A percentile compares a stretch with the other conserved stretches of the same genome.
Evolutionary conservation across 2,888 invertebrate species (phyloP).

Genomic region (Patella ulyssiponensis): DNA sequence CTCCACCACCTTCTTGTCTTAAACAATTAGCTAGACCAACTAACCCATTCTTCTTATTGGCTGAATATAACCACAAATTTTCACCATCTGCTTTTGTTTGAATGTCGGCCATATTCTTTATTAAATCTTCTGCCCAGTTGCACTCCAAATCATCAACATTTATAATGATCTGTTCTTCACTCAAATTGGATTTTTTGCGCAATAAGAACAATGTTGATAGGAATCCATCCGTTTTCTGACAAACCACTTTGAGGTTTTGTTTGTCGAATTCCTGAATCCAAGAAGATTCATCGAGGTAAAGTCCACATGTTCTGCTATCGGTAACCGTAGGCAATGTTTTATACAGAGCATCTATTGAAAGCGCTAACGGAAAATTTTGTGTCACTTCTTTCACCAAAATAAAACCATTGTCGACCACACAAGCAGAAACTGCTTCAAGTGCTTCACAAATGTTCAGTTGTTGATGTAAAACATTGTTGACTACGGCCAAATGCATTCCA

Average conservation of each 20-base stretch:
- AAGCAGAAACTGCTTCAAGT: slow-evolving; percentile 68
- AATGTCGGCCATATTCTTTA: slow-evolving; percentile 81
- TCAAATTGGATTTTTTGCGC: slow-evolving; percentile 65
- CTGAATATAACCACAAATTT: slow-evolving; percentile 78
- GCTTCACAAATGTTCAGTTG: slow-evolving; percentile 46
- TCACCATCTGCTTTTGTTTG: slow-evolving; percentile 73
- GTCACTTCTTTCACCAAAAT: slow-evolving; percentile 72
- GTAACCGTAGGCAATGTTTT: slow-evolving; percentile 28
- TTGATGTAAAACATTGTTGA: slow-evolving; percentile 57
- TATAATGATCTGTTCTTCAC: slow-evolving; percentile 38
- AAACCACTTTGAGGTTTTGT: slow-evolving; percentile 76
- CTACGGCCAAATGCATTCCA: slow-evolving; percentile 62
- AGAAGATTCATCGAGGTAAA: slow-evolving; percentile 50
- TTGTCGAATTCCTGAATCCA: slow-evolving; percentile 55
- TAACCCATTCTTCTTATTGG: slow-evolving; percentile 82
- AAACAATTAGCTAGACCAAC: slow-evolving; percentile 93
- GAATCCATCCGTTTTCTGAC: slow-evolving; percentile 79
- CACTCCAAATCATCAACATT: slow-evolving; percentile 48
- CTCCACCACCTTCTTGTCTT: slow-evolving; percentile 88
- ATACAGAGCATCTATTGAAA: slow-evolving; percentile 51
- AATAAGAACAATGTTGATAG: slow-evolving; percentile 76
- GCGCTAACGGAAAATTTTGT: slow-evolving; percentile 60
- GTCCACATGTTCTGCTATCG: slow-evolving; percentile 42
- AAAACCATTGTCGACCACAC: slow-evolving; percentile 78
- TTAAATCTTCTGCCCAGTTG: slow-evolving; percentile 86